phyloP scores from a whole-genome alignment of 2,113 vertebrate genomes.

The Empidonax traillii region DNA sequence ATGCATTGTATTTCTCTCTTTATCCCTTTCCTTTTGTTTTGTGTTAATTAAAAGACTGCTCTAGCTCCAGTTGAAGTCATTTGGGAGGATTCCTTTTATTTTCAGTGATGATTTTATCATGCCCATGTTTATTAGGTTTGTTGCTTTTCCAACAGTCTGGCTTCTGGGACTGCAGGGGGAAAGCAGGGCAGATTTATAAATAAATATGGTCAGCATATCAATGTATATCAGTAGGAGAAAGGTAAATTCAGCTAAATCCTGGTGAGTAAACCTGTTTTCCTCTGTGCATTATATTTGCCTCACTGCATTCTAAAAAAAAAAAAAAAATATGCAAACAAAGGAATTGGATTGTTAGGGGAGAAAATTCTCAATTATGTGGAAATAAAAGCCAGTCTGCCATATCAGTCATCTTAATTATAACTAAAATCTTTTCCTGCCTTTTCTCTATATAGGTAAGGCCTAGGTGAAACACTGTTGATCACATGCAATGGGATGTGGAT shows the following conservation, averaged over 20 bases:
- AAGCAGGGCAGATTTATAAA: background rate
- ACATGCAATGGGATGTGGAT: background rate
- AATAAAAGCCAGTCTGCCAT: background rate
- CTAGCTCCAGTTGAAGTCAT: background rate
- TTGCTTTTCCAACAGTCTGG: background rate
- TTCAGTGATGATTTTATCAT: constrained; percentile 41
- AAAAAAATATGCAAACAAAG: background rate
- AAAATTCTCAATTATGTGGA: background rate
- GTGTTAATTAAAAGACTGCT: constrained; percentile 7
- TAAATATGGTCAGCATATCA: background rate
- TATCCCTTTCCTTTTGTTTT: background rate
- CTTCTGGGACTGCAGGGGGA: background rate
- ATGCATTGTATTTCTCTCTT: background rate
- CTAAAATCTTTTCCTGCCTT: background rate
- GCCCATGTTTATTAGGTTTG: background rate
- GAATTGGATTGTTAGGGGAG: background rate
- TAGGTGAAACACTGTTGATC: background rate
- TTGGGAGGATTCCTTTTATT: constrained; percentile 38
- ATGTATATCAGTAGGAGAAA: background rate
- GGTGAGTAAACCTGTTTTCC: background rate
- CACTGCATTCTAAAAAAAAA: background rate
- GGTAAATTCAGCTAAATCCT: background rate
- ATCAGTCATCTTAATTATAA: background rate
- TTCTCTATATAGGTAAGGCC: background rate
- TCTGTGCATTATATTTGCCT: background rate